Base-by-base conservation (phyloP, 2,113 vertebrate species). In the Saccopteryx bilineata region DNA sequence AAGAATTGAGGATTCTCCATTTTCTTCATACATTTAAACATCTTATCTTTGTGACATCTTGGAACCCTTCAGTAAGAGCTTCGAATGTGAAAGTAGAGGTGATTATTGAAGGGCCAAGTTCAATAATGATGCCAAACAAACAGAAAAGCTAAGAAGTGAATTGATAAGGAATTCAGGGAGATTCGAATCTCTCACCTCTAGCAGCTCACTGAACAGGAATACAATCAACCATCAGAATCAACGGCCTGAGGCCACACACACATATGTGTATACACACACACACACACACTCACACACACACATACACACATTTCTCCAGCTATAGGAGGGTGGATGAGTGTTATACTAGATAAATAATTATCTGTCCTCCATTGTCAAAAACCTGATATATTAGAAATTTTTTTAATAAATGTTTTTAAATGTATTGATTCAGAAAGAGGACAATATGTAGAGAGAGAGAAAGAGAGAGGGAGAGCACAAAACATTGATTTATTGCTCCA, bases 31-130 rank as follows among this genome's bases (percentile, higher is more conserved):
- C 18, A 72, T 89, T 68, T 60, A 74, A 74, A 39, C 58, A 79
- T 96, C 85, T 92, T 95, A 52, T 81, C 81, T 69, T 46, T 56
- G 71, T 95, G 88, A 78, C 93, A 91, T 58, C 65, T 90, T 90
- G 81, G 87, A 79, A 85, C 65, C 39, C 24, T 92, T 87, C 50
- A 79, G 56, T 74, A 60, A 87, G 61, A 93, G 58, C 50, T 72
- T 54, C 85, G 86, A 91, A 72, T 85, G 21, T 69, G 86, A 95
- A 84, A 33, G 17, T 79, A 54, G 66, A 89, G 89, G 63, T 50
- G 58, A 86, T 95, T 86, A 96, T 66, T 61, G 63, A 96, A 95
- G 46, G 68, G 39, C 21, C 52, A 74, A 61, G 10, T 84, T 56
- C 46, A 96, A 54, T 61, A 23, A 28, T 31, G 28, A 26, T 61